Base-by-base conservation (phyloP, 2,797 vertebrate genomes). In the Eulemur coronatus region DNA sequence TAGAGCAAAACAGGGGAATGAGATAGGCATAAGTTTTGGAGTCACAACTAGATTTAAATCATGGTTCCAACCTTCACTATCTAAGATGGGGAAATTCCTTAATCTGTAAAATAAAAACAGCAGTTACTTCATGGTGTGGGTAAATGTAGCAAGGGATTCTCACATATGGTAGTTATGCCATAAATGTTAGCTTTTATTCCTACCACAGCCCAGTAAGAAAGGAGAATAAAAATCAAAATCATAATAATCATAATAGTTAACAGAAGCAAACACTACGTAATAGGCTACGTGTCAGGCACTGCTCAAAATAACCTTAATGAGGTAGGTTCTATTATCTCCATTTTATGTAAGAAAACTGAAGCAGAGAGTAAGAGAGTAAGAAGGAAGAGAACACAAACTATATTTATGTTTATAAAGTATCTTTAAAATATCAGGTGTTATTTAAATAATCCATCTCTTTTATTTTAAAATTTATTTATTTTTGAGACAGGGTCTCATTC, bases 301-400 rank as follows among this genome's bases (percentile, higher is more conserved):
- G 1, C 35, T 79, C 52, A 92, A 94, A 96, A 79, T 52, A 81
- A 73, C 18, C 67, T 81, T 73, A 84, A 43, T 59, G 17, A 88
- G 28, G 10, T 28, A 78, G 57, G n/a, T 52, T 72, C 43, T 92
- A 94, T n/a, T 84, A 67, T 12, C n/a, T 38, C 17, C 38, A 93
- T 30, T 82, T 84, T 67, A 72, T 63, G 79, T 46, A 94, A 69
- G 24, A 89, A 95, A 95, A 85, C 35, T 84, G 33, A 84, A 92
- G 85, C 63, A 82, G 20, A 59, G 30, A 86, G 26, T 38, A 63
- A 15, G 57, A 86, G 20, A 86, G 20, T 10, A 92, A 82, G n/a
- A 87, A 85, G 55, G 11, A 95, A 84, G 26, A 95, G 30, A 90
- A 92, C 14, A 86, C 9, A 61, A 92, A 76, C 24, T 52, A 17